Percentiles rank a stretch among this genome's conserved stretches.
These are phyloP conservation scores for Neogale vison DNA, from an alignment of 2,113 vertebrate species.

Conservation along the genomic window DNA sequence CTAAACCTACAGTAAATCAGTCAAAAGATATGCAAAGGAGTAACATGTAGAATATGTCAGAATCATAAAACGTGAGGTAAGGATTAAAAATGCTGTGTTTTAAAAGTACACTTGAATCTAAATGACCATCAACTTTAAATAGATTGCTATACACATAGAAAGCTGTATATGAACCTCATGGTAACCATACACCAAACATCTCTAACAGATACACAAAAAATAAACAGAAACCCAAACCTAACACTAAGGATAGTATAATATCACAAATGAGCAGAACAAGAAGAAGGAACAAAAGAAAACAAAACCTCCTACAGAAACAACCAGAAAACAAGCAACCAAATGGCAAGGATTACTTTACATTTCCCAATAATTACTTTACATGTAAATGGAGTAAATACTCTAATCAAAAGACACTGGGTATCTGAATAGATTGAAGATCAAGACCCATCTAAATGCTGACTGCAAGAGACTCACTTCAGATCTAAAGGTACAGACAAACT, in stretches of 20 bases:
- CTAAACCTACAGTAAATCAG: neutral
- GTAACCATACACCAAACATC: neutral
- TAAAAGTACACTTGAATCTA: neutral
- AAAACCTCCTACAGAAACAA: neutral
- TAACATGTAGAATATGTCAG: neutral
- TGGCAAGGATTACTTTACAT: neutral
- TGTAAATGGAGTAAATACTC: neutral
- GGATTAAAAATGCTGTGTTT: neutral
- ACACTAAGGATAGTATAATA: neutral
- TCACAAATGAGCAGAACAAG: neutral
- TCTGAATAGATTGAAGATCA: neutral
- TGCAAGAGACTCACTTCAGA: neutral
- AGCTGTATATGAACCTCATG: neutral
- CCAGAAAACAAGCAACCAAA: neutral
- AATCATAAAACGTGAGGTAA: neutral
- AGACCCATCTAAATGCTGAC: neutral
- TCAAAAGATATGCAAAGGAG: neutral
- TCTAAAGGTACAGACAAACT: neutral
- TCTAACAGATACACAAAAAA: neutral
- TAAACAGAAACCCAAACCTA: neutral
- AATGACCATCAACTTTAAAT: neutral
- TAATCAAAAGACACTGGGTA: neutral
- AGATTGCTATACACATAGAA: neutral
- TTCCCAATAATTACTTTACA: neutral
- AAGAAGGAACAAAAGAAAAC: neutral